These are phyloP conservation scores for Hyles lineata DNA, from an alignment of 2,888 invertebrate genomes.

Conservation along the genomic window DNA sequence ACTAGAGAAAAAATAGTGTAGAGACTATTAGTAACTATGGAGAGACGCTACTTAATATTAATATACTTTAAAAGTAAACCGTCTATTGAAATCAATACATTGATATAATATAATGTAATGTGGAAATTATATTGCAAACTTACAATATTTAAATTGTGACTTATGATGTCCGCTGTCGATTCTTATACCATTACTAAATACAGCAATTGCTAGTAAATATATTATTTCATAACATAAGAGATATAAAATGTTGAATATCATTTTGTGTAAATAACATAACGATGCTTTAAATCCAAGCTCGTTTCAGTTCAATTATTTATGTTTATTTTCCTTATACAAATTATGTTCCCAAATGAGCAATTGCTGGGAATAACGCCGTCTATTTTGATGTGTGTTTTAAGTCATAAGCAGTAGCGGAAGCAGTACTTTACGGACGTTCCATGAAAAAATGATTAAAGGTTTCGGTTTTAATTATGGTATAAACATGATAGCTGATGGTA, in stretches of 20 bases:
- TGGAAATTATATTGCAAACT: too few relatives aligned
- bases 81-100: too few relatives aligned
- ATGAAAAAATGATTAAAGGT: too few relatives aligned
- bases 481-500: too few relatives aligned
- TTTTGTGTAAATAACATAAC: slow-evolving; percentile 40
- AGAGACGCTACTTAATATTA: too few relatives aligned
- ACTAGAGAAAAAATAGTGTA: background rate
- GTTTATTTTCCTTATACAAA: slow-evolving; percentile 55
- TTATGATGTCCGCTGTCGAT: too few relatives aligned
- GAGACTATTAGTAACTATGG: too few relatives aligned
- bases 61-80: too few relatives aligned
- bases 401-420: slow-evolving; percentile 37
- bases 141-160: too few relatives aligned
- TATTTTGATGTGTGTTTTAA: slow-evolving; percentile 38
- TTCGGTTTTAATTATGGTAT: too few relatives aligned
- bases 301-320: slow-evolving; percentile 48
- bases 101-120: too few relatives aligned
- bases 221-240: background rate
- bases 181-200: too few relatives aligned
- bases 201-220: background rate
- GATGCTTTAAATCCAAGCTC: slow-evolving; percentile 34
- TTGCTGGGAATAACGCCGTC: slow-evolving; percentile 51
- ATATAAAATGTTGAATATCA: slow-evolving; percentile 21
- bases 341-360: slow-evolving; percentile 61
- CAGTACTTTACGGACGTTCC: background rate